Conservation (phyloP, 2,113 vertebrate species). For the Caloenas nicobarica region DNA sequence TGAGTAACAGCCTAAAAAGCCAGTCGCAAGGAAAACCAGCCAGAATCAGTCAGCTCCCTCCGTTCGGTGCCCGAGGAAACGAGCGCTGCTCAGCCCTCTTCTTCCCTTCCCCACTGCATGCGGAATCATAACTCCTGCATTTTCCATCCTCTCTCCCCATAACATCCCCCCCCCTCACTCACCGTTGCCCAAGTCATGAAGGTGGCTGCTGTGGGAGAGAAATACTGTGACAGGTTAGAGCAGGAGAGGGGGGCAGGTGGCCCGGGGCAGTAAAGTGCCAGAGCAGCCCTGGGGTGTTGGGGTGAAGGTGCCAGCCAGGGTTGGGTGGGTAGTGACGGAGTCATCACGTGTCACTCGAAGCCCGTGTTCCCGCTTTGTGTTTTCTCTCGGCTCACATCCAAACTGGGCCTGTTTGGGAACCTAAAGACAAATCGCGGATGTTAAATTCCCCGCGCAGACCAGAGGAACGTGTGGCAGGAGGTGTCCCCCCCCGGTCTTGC, state of each 20-base stretch:
- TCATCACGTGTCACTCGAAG: accelerated
- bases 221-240: neutral
- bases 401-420: neutral
- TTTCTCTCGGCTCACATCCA: neutral
- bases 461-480: neutral
- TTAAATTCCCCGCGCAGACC: neutral
- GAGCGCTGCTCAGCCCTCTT: slow-evolving; percentile 37
- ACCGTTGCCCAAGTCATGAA: neutral
- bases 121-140: slow-evolving; percentile 11
- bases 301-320: neutral
- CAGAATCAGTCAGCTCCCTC: slow-evolving; percentile 16
- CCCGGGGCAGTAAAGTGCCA: neutral
- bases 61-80: neutral
- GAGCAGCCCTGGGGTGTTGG: neutral
- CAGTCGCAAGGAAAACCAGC: neutral
- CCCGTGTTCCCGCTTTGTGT: neutral
- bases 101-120: slow-evolving; percentile 54
- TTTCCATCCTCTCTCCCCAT: slow-evolving; percentile 23
- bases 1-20: slow-evolving; percentile 21
- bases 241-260: neutral
- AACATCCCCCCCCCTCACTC: neutral
- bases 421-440: accelerated
- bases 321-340: neutral
- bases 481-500: neutral
- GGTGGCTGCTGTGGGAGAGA: slow-evolving; percentile 17